phyloP scores from a whole-genome alignment of 2,113 vertebrate genomes.

The Centropristis striata region DNA sequence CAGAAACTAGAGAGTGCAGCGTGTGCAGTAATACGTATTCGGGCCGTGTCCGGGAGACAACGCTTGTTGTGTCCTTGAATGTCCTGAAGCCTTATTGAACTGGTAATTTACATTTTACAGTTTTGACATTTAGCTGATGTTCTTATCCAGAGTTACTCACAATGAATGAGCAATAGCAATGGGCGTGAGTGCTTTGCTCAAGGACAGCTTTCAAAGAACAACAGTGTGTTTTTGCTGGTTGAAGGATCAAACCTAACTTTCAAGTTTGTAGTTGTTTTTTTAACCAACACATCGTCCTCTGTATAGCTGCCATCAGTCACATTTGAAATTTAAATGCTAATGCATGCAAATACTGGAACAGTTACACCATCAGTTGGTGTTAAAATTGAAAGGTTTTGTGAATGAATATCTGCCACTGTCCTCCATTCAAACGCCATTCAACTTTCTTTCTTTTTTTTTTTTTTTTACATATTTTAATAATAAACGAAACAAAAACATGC shows the following conservation, averaged over 20 bases:
- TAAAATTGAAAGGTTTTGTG: too few relatives aligned
- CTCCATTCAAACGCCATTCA: too few relatives aligned
- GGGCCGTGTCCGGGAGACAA: background rate
- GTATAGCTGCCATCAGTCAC: too few relatives aligned
- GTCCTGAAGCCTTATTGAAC: conserved; percentile 1
- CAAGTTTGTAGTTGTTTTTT: background rate
- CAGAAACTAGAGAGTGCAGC: background rate
- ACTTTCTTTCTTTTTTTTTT: too few relatives aligned
- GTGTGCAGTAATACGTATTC: conserved; percentile 1
- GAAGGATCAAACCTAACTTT: background rate
- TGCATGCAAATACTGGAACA: too few relatives aligned
- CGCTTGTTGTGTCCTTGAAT: conserved; percentile 23
- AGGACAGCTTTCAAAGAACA: conserved; percentile 14
- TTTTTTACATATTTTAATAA: too few relatives aligned
- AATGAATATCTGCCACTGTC: too few relatives aligned
- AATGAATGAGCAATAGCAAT: conserved; percentile 2
- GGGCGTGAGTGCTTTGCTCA: background rate
- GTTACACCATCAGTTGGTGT: too few relatives aligned
- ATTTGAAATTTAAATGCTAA: too few relatives aligned
- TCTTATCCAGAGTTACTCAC: background rate
- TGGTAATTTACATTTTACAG: conserved; percentile 31
- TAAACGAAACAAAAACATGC: too few relatives aligned
- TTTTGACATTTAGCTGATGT: conserved; percentile 24
- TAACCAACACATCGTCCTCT: too few relatives aligned
- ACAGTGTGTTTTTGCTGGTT: background rate